Evolutionary conservation across 1,140 invertebrate genomes (phyloP), one percentile per base, ranked within the genome.

Genomic region (Diplogasteroides magnus): DNA sequence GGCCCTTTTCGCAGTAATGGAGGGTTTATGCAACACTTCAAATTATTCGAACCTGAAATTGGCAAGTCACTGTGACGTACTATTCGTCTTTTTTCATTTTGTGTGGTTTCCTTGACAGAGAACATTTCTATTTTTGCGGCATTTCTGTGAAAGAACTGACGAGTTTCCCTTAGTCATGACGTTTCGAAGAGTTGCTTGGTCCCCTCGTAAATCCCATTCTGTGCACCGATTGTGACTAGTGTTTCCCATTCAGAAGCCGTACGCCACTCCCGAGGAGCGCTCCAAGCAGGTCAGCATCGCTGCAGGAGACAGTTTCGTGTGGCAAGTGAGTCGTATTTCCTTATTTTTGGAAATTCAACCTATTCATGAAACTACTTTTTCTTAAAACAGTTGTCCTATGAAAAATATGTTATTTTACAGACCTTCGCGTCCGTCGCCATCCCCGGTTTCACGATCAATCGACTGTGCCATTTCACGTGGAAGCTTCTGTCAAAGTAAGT

Each of bases 371-470:
- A n/a, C n/a, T n/a, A n/a, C n/a, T n/a, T n/a, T n/a, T n/a, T n/a
- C n/a, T n/a, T n/a, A n/a, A 48, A 11, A 48, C 37, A 19, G 37
- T 48, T 11, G 37, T 48, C 37, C 6, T 48, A 48, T 48, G 6
- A 19, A 48, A 11, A 11, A 11, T 19, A 6, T 19, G 19, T 48
- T 48, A 48, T 48, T 19, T 11, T 19, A 11, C 37, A 48, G 37
- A 48, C 90, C 61, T 87, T 97, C 62, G 94, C 94, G 6, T 95
- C 93, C 2, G 90, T 97, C 1, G 86, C 90, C 27, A 89, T 97
- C 74, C 94, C 94, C 27, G 94, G 94, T 26, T 88, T 92, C 69
- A 91, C 91, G 11, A 96, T 97, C 66, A 97, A 97, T 84, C 87
- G 92, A 77, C 67, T 94, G 90, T 84, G 88, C 87, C 14, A 77